Conservation (phyloP, 2,113 vertebrate genomes). For the Dasypus novemcinctus region DNA sequence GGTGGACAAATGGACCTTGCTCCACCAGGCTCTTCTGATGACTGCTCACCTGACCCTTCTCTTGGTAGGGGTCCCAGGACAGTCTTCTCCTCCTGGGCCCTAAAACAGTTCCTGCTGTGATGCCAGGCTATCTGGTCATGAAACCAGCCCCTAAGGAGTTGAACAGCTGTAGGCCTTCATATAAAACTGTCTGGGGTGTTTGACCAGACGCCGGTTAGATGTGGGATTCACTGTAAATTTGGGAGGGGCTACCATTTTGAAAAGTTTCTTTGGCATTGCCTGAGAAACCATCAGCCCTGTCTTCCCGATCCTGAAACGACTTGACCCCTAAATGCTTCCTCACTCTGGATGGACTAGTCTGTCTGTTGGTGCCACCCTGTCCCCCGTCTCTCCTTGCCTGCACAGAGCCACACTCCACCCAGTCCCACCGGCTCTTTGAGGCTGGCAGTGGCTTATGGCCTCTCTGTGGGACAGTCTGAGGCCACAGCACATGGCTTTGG, state of each 20-base stretch:
- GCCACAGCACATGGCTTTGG: neutral
- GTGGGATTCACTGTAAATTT: neutral
- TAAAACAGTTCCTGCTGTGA: neutral
- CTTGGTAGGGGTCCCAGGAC: neutral
- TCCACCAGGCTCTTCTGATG: no score
- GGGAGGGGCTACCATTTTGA: neutral
- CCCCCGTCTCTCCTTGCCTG: neutral
- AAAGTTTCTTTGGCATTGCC: neutral
- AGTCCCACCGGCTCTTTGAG: neutral
- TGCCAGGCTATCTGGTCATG: neutral
- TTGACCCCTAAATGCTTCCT: neutral
- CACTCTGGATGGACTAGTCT: neutral
- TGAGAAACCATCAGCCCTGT: neutral
- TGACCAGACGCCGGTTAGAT: neutral
- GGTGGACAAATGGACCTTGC: neutral
- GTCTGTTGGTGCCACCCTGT: accelerated
- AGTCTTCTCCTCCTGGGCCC: neutral
- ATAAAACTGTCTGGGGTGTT: neutral
- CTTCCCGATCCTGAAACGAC: neutral
- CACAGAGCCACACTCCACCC: neutral
- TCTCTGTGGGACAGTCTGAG: neutral
- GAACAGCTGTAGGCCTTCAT: neutral
- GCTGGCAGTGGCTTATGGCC: neutral
- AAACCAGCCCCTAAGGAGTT: neutral
- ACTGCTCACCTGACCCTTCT: neutral